Conservation (phyloP, 2,797 vertebrate species). For the Enteromius trimaculatus region DNA sequence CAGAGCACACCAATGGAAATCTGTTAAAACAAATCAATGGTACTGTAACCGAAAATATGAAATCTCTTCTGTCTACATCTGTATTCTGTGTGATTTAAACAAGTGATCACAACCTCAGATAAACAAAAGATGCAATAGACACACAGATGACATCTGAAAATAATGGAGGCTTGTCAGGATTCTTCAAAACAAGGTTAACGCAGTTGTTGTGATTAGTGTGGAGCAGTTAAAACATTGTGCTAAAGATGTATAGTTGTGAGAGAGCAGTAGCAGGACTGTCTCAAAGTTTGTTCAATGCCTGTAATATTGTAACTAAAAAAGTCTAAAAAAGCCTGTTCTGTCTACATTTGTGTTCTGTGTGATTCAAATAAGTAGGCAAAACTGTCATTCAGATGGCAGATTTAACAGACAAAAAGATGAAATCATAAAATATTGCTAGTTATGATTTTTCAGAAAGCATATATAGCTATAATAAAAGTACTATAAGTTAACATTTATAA, state of each 20-base stretch:
- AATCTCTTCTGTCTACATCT: background rate
- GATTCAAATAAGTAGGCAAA: background rate
- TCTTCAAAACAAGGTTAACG: background rate
- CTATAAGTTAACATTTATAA: background rate
- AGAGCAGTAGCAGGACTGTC: background rate
- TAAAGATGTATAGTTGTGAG: background rate
- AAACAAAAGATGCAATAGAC: background rate
- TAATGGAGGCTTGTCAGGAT: constrained; percentile 2
- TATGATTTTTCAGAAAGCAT: background rate
- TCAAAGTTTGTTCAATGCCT: background rate
- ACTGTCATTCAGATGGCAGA: background rate
- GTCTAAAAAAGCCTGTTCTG: background rate
- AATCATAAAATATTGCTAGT: background rate
- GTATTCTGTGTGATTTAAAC: background rate
- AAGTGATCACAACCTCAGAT: background rate
- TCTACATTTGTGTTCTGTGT: background rate
- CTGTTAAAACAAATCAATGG: background rate
- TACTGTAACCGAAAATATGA: background rate
- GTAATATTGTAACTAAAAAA: background rate
- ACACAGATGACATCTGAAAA: background rate
- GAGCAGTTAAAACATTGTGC: background rate
- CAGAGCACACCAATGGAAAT: background rate
- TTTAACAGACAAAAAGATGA: background rate
- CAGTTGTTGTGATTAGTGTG: background rate
- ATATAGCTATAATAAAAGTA: too few species aligned